Conservation (phyloP, 1,140 invertebrate species). For the Drosophila subpulchrella region DNA sequence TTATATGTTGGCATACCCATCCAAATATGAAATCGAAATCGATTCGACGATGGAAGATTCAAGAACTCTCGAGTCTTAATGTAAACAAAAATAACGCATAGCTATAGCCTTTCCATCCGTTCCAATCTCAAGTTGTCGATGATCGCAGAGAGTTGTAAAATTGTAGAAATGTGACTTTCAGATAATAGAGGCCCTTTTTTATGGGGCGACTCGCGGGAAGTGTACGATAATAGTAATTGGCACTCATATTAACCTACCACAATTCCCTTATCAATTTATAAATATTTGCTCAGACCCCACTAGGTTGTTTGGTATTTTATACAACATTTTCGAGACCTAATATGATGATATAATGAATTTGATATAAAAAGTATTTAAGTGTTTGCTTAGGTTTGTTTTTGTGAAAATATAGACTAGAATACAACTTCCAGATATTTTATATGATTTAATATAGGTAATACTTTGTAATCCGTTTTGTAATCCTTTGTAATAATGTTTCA, state of each 20-base stretch:
- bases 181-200: no score
- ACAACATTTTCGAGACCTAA: no score
- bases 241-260: slow-evolving; percentile 25
- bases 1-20: no score
- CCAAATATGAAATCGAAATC: not conserved
- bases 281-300: not conserved
- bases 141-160: not conserved
- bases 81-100: no score
- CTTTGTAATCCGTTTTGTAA: no score
- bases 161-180: not conserved
- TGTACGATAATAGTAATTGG: slow-evolving; percentile 15
- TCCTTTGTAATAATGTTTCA: no score
- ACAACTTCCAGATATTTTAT: no score
- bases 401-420: no score
- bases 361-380: no score
- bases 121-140: not conserved
- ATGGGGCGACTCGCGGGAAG: not conserved
- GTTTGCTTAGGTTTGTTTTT: no score
- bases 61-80: not conserved
- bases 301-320: not conserved
- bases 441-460: no score
- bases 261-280: slow-evolving; percentile 13
- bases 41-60: not conserved
- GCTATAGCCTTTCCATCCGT: not conserved
- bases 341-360: no score